Base-by-base conservation (phyloP, 2,113 vertebrate genomes). In the Glaucomys volans region DNA sequence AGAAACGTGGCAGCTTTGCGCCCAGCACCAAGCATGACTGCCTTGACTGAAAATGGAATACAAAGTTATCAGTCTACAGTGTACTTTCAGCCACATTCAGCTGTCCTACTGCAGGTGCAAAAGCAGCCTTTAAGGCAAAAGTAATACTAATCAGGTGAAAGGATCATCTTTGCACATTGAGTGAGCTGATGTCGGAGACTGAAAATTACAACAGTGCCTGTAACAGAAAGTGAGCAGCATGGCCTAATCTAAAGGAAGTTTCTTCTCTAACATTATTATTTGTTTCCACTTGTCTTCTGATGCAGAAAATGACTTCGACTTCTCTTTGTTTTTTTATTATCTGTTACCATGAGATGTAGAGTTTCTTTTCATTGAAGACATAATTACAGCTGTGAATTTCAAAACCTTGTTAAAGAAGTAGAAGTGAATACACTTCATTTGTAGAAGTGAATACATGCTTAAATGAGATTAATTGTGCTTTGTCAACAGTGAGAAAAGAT, bases 101-200 rank as follows among this genome's bases (percentile, higher is more conserved):
- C 52, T 79, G 26, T 64, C 35, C 37, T n/a, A 14, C 44, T 79
- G 40, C 69, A 96, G 50, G 35, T 76, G 74, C 42, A 86, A 77
- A 94, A 95, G 62, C 8, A 93, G 30, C 2, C 71, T n/a, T n/a
- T 92, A 84, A 95, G 52, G 32, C 37, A 80, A 85, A 87, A 88
- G 22, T 37, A n/a, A 87, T 85, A 94, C 74, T 79, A 94, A 94
- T 95, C 72, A 72, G 40, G 72, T 35, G 54, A 94, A 91, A 81
- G 47, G 30, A 76, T 80, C 64, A 86, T 82, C 32, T 82, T 79
- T 90, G 52, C 75, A 83, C 64, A 47, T 86, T 62, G 91, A 94
- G 37, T 77, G 54, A 76, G 35, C 76, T 87, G 66, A 64, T 79
- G 52, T 84, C 75, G 92, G 57, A 91, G 64, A 81, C 42, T n/a